These are phyloP conservation scores for Chydorus sphaericus DNA, from an alignment of 2,888 invertebrate genomes.

Conservation along the genomic window DNA sequence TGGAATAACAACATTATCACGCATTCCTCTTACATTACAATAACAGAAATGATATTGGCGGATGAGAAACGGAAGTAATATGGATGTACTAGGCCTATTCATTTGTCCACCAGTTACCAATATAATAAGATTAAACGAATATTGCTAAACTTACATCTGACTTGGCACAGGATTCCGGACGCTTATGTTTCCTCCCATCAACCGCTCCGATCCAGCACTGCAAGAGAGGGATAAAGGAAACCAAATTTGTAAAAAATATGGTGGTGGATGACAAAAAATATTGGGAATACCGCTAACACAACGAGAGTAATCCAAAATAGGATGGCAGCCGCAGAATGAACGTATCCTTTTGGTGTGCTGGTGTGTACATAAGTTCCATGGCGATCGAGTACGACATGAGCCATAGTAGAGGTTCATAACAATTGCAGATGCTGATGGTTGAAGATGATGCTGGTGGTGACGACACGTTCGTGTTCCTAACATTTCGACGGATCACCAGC, in stretches of 20 bases:
- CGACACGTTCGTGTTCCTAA: too few species aligned
- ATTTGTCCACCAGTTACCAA: too few species aligned
- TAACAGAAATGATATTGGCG: too few species aligned
- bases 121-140: too few species aligned
- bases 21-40: too few species aligned
- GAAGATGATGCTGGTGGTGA: too few species aligned
- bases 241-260: too few species aligned
- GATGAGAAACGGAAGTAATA: too few species aligned
- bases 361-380: neutral
- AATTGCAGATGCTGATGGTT: neutral
- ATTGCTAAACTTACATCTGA: neutral
- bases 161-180: neutral
- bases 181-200: neutral
- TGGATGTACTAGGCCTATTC: too few species aligned
- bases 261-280: neutral
- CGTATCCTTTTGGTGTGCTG: neutral
- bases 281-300: too few species aligned
- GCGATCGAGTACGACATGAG: neutral
- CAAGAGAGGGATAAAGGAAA: neutral
- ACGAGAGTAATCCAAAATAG: neutral
- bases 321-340: neutral
- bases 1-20: too few species aligned
- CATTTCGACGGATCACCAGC: too few species aligned
- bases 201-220: neutral
- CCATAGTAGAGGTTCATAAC: conserved; percentile 4